Evolutionary conservation across 2,113 vertebrate species (phyloP).

Genomic region (Zonotrichia leucophrys): DNA sequence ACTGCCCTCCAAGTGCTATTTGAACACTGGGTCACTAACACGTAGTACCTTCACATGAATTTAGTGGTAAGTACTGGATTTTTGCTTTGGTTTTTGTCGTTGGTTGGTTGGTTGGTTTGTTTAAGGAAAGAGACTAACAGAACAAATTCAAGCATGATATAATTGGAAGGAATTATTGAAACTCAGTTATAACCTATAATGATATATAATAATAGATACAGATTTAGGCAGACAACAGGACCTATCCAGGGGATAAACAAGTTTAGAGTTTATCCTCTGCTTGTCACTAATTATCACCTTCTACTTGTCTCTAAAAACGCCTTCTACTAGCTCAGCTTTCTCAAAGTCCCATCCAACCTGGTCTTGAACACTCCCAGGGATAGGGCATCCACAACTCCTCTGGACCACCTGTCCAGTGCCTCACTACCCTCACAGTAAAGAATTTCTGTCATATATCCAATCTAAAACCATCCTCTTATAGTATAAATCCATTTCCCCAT

Average conservation of each 20-base stretch:
- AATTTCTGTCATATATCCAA: not conserved
- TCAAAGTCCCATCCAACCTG: not conserved
- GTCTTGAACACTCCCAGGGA: not conserved
- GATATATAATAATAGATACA: not conserved
- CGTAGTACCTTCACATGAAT: not conserved
- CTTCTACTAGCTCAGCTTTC: not conserved
- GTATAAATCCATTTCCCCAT: not conserved
- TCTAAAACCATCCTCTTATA: not conserved
- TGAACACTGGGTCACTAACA: not conserved
- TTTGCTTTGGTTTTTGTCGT: not conserved
- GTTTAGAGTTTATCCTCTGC: not conserved
- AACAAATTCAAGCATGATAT: not conserved
- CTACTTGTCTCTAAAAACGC: not conserved
- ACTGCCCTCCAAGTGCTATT: not conserved
- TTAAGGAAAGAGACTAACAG: not conserved
- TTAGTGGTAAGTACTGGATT: not conserved
- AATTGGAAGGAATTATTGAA: not conserved
- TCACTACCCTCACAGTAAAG: not conserved
- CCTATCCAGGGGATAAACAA: not conserved
- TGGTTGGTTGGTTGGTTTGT: not conserved
- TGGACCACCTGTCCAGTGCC: not conserved
- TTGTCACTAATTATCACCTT: not conserved
- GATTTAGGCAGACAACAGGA: not conserved
- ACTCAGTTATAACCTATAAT: not conserved
- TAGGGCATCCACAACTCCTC: not conserved